Percentiles rank a stretch among this genome's conserved stretches.
These are phyloP conservation scores for Meloidogyne floridensis DNA, from an alignment of 1,140 invertebrate species.

Conservation along the genomic window DNA sequence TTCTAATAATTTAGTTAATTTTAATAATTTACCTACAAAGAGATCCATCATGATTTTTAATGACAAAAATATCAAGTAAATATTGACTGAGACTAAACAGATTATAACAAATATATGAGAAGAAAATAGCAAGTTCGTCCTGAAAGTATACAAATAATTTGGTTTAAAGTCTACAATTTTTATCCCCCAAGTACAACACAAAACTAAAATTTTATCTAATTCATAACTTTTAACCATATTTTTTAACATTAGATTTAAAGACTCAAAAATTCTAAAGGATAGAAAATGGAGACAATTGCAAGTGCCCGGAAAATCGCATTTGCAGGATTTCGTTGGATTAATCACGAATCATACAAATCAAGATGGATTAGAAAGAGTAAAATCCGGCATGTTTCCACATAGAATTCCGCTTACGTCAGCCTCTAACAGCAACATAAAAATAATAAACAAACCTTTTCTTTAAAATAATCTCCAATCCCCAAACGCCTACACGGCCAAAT, in stretches of 20 bases:
- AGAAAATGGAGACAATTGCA: too few species aligned
- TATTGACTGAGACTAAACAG: slow-evolving; percentile 56
- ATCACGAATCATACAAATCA: too few species aligned
- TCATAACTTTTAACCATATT: too few species aligned
- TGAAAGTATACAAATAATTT: neutral
- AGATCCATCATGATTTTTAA: neutral
- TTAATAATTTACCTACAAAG: slow-evolving; percentile 24
- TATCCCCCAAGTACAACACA: too few species aligned
- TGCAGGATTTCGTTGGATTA: too few species aligned
- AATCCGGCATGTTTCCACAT: too few species aligned
- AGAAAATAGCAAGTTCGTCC: slow-evolving; percentile 21
- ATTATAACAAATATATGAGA: slow-evolving; percentile 53
- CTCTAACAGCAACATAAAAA: neutral
- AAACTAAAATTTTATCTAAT: too few species aligned
- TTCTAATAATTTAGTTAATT: neutral
- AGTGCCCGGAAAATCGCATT: too few species aligned
- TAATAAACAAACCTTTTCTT: slow-evolving; percentile 3
- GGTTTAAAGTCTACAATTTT: too few species aligned
- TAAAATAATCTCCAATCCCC: slow-evolving; percentile 29
- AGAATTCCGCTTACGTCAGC: too few species aligned
- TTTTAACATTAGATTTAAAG: too few species aligned
- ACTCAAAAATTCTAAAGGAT: neutral
- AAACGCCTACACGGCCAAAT: slow-evolving; percentile 52
- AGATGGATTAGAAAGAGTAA: too few species aligned
- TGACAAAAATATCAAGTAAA: slow-evolving; percentile 21